Base-by-base conservation (phyloP, 2,888 invertebrate species). In the Chrysolina oricalcia region DNA sequence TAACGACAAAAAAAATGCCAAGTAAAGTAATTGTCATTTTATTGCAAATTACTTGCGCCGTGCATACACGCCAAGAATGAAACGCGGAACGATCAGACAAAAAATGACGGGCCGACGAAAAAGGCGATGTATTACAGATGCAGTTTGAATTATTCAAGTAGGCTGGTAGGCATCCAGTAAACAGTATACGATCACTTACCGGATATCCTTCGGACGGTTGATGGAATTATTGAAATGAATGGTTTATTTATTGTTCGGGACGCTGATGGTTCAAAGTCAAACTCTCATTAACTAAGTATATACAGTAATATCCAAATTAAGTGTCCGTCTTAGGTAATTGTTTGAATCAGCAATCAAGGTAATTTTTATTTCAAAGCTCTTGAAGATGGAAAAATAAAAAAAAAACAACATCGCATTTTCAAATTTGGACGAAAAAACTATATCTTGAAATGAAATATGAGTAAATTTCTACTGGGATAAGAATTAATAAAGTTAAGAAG, bases 21-120 rank as follows among this genome's bases (percentile, higher is more conserved):
- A 59, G n/a, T 59, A 70, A 74, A 70, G 46, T 74, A 74, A 74
- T 70, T 66, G 73, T 59, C 70, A 65, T 74, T 74, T 74, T 74
- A 74, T 74, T 74, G 70, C 64, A 50, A 41, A 65, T 70, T 74
- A 63, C 63, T 65, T 68, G 70, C 70, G 76, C 74, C 78, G 78
- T 78, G 78, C 76, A 64, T 74, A 72, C 74, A 65, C 72, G 78
- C 68, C 41, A 65, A n/a, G 72, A 75, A 75, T 78, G 75, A 73
- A 74, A 50, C 53, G 72, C 40, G 27, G 9, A 23, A 10, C 59
- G n/a, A 15, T n/a, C 35, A 10, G 11, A 27, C n/a, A 59, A 59
- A 59, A 59, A 59, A 59, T 0, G 13, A 59, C 23, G 13, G 35
- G 23, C 15, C 59, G 59, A 59, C 23, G 59, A 59, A 59, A 59